phyloP scores from a whole-genome alignment of 2,113 vertebrate genomes.

The Tenrec ecaudatus region DNA sequence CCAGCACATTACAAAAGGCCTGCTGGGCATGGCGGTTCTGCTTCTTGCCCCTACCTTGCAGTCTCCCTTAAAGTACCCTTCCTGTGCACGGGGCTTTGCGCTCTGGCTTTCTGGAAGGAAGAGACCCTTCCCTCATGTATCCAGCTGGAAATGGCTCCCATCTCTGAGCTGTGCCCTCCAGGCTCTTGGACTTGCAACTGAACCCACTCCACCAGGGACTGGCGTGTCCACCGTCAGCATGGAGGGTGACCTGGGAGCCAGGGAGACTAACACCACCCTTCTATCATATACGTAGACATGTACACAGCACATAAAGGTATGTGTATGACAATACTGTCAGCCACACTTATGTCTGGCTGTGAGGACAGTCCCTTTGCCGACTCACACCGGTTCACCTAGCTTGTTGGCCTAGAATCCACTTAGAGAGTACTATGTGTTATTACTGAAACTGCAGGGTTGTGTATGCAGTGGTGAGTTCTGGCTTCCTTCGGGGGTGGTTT shows the following conservation, averaged over 20 bases:
- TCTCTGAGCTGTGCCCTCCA: no score
- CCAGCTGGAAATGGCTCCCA: background rate
- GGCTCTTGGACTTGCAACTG: fast-evolving
- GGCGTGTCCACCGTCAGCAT: background rate
- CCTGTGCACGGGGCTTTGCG: background rate
- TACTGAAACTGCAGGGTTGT: no score
- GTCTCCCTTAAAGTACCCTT: background rate
- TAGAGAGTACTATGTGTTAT: no score
- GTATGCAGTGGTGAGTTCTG: background rate
- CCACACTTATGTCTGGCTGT: no score
- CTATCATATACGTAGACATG: no score
- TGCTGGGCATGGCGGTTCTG: background rate
- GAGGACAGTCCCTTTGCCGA: background rate
- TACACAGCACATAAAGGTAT: no score
- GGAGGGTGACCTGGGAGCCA: background rate
- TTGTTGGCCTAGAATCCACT: no score
- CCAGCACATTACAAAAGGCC: background rate
- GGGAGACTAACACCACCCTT: no score
- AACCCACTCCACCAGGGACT: background rate
- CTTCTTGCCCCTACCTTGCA: background rate
- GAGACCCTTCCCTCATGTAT: no score
- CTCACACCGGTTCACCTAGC: no score
- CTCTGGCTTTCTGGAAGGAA: background rate
- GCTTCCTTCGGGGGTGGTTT: background rate
- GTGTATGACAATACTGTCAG: no score